phyloP scores from a whole-genome alignment of 2,113 vertebrate species.

The Callopanchax toddi region DNA sequence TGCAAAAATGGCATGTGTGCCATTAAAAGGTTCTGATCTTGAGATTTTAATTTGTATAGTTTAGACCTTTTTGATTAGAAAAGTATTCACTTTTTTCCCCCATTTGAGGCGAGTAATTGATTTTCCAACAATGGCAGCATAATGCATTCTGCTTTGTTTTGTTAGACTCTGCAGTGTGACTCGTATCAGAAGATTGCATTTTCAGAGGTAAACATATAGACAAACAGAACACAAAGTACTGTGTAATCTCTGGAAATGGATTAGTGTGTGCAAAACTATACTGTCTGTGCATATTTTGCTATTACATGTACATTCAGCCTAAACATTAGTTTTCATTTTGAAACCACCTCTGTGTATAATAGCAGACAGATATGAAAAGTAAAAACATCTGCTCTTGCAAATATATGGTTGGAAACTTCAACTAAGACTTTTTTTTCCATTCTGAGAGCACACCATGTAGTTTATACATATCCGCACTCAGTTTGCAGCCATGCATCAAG shows the following conservation, averaged over 20 bases:
- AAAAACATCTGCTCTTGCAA: background rate
- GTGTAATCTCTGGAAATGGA: background rate
- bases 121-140: slow-evolving; percentile 16
- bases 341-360: background rate
- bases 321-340: background rate
- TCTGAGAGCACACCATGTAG: slow-evolving; percentile 8
- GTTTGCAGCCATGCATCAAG: slow-evolving; percentile 8
- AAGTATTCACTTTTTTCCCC: background rate
- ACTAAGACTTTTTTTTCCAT: background rate
- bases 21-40: slow-evolving; percentile 14
- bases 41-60: slow-evolving; percentile 10
- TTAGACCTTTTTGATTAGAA: slow-evolving; percentile 10
- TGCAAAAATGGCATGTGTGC: background rate
- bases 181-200: slow-evolving; percentile 18
- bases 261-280: background rate
- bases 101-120: slow-evolving; percentile 18
- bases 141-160: slow-evolving; percentile 24
- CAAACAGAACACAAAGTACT: background rate
- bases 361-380: background rate
- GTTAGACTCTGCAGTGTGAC: slow-evolving; percentile 6
- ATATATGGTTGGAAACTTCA: slow-evolving; percentile 3
- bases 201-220: slow-evolving; percentile 11
- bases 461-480: slow-evolving; percentile 12
- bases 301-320: background rate
- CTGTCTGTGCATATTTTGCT: background rate